These are phyloP conservation scores for Stylophora pistillata DNA, from an alignment of 64 coral and sea anemone species.

Conservation along the genomic window DNA sequence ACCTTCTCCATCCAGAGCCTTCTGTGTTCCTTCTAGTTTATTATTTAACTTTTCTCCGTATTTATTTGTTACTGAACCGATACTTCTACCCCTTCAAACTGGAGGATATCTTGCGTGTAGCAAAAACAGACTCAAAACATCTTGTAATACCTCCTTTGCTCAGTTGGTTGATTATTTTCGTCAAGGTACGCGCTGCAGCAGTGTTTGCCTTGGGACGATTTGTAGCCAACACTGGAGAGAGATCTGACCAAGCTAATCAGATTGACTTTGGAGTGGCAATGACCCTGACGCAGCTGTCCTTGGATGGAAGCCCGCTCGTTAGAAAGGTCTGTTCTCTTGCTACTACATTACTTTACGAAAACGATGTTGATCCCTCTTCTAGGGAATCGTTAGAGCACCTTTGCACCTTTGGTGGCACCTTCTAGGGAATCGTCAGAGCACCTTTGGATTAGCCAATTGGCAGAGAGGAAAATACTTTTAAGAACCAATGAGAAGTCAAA, in stretches of 20 bases:
- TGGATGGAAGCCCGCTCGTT: slow-evolving; percentile 94
- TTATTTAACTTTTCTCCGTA: no score
- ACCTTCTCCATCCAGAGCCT: no score
- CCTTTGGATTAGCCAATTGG: no score
- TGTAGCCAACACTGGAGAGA: slow-evolving; percentile 89
- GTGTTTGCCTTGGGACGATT: slow-evolving; percentile 96
- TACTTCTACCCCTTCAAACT: no score
- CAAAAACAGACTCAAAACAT: background rate
- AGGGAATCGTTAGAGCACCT: no score
- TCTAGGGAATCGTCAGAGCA: background rate
- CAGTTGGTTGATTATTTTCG: background rate
- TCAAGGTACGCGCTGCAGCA: slow-evolving; percentile 90
- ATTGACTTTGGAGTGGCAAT: slow-evolving; percentile 99
- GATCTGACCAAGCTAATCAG: slow-evolving; percentile 96
- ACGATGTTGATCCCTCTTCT: background rate
- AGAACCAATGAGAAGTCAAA: no score
- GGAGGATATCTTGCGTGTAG: no score
- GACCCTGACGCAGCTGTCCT: slow-evolving; percentile 76
- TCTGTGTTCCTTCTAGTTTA: no score
- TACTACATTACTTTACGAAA: no score
- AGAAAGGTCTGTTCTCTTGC: slow-evolving; percentile 57
- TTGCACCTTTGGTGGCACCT: no score
- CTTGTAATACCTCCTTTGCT: background rate
- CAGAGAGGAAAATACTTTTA: no score
- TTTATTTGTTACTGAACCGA: no score